Evolutionary conservation across 2,113 vertebrate genomes (phyloP).

Genomic region (Dasyurus viverrinus): DNA sequence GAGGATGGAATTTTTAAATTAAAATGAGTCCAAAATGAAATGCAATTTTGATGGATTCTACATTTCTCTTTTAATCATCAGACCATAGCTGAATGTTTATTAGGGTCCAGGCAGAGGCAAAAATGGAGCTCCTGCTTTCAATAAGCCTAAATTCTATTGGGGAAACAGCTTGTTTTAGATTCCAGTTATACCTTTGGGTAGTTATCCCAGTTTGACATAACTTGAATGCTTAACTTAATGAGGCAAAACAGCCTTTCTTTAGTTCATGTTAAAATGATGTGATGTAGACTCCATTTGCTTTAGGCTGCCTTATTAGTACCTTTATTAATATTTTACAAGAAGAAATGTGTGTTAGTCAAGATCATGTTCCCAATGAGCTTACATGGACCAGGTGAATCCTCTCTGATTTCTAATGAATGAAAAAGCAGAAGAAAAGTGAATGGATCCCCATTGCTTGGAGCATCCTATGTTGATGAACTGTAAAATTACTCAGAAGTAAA

Average conservation of each 20-base stretch:
- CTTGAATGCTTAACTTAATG: neutral
- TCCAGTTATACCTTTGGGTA: neutral
- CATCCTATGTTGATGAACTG: neutral
- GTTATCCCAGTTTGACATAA: neutral
- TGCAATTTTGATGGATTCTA: neutral
- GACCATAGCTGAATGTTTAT: neutral
- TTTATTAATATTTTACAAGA: neutral
- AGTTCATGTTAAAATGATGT: neutral
- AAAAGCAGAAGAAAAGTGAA: neutral
- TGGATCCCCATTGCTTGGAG: neutral
- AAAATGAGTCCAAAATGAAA: neutral
- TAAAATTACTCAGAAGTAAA: neutral
- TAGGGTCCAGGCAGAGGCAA: neutral
- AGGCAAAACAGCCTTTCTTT: no score
- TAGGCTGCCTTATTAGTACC: neutral
- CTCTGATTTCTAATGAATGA: neutral
- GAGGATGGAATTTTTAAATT: neutral
- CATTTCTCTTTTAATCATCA: neutral
- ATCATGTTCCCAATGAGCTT: neutral
- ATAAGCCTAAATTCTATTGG: neutral
- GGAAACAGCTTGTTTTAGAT: no score
- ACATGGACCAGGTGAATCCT: neutral
- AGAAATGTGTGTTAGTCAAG: neutral
- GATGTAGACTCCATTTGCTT: neutral
- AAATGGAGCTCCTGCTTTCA: neutral